Percentiles rank a stretch among this genome's conserved stretches.
Evolutionary conservation across 2,797 vertebrate species (phyloP).

Genomic region (Meda fulgida): DNA sequence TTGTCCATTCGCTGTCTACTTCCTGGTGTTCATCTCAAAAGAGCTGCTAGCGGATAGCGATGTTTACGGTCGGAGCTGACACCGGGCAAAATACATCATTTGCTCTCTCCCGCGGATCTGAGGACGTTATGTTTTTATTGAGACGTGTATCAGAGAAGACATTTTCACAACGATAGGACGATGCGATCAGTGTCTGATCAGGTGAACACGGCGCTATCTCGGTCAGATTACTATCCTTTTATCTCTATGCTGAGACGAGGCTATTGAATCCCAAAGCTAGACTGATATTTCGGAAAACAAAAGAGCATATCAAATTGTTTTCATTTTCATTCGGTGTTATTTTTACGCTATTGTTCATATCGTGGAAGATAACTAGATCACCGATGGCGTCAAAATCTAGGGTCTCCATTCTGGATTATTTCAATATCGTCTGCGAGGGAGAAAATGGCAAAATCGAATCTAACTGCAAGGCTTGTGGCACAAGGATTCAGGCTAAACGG

Average conservation of each 20-base stretch:
- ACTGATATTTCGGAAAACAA: neutral
- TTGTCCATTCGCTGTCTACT: conserved; percentile 67
- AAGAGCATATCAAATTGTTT: neutral
- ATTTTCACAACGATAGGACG: conserved; percentile 14
- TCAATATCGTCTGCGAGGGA: conserved; percentile 84
- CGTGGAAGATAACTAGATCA: conserved; percentile 51
- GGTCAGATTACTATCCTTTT: conserved; percentile 34
- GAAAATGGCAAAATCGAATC: conserved; percentile 87
- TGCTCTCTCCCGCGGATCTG: neutral
- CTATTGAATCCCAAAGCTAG: conserved; percentile 6
- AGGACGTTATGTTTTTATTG: neutral
- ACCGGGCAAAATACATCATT: neutral
- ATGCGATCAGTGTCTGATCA: conserved; percentile 2
- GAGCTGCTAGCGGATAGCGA: conserved; percentile 36
- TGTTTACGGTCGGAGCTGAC: conserved; percentile 40
- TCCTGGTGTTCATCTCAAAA: conserved; percentile 68
- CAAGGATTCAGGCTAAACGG: conserved; percentile 83
- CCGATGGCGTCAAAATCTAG: conserved; percentile 83
- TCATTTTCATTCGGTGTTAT: neutral
- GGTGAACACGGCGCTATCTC: conserved; percentile 23
- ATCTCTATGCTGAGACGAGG: conserved; percentile 27
- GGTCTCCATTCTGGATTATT: conserved; percentile 86
- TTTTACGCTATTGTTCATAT: neutral
- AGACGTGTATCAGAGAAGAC: neutral
- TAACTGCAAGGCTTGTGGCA: conserved; percentile 84